phyloP scores from a whole-genome alignment of 2,888 invertebrate genomes.

The Amblyjoppa proteus region DNA sequence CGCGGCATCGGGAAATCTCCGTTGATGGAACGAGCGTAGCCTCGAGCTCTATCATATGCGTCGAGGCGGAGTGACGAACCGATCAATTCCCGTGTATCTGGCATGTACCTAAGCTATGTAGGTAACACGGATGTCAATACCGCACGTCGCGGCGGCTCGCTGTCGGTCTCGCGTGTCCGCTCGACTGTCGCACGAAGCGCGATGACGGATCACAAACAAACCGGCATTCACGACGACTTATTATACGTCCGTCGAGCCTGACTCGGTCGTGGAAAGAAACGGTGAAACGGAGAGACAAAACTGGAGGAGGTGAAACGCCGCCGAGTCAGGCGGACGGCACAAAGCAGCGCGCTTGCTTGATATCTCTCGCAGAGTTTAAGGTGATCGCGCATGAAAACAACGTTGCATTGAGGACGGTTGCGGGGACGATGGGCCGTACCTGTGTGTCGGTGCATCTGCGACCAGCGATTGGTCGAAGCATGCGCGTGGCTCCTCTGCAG shows the following conservation, averaged over 20 bases:
- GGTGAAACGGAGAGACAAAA: neutral
- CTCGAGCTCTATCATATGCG: conserved; percentile 34
- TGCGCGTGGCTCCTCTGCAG: neutral
- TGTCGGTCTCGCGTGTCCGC: neutral
- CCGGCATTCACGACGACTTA: neutral
- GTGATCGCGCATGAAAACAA: conserved; percentile 11
- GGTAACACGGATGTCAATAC: conserved; percentile 3
- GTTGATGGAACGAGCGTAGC: conserved; percentile 8
- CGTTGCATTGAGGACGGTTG: neutral
- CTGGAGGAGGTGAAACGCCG: conserved; percentile 25
- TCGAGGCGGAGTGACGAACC: conserved; percentile 25
- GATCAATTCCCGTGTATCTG: conserved; percentile 56
- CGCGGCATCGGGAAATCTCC: conserved; percentile 21
- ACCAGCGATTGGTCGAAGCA: neutral
- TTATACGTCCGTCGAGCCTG: conserved; percentile 1
- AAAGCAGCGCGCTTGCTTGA: conserved; percentile 61
- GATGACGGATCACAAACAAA: conserved; percentile 16
- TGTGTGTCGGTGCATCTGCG: neutral
- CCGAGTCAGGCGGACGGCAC: conserved; percentile 57
- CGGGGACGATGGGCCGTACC: neutral
- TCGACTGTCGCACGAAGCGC: neutral
- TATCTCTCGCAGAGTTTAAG: conserved; percentile 13
- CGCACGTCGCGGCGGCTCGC: neutral
- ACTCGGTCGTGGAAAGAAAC: neutral
- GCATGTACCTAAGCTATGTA: neutral